A percentile compares a stretch with the other conserved stretches of the same genome.
Conservation (phyloP, 2,888 invertebrate genomes). For the Synergus itoensis region DNA sequence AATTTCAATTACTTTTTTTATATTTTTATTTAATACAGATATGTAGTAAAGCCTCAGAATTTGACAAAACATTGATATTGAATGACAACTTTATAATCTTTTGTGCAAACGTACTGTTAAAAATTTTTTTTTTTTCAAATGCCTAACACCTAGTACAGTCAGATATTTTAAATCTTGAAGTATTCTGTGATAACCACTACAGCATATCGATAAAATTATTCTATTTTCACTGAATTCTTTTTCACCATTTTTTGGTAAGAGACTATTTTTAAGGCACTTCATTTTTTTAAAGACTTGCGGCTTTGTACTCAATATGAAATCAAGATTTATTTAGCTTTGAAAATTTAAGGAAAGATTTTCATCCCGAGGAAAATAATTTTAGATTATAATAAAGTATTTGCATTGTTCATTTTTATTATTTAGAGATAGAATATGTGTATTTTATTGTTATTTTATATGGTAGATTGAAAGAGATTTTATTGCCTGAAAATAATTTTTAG, state of each 20-base stretch:
- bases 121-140: no score
- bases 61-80: not conserved
- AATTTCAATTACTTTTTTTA: no score
- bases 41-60: not conserved
- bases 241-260: not conserved
- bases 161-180: not conserved
- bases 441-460: not conserved
- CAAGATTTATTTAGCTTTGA: not conserved
- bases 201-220: constrained; percentile 11
- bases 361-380: not conserved
- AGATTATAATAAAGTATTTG: not conserved
- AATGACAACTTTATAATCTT: not conserved
- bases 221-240: not conserved
- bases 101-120: not conserved
- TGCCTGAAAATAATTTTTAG: not conserved
- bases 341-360: not conserved
- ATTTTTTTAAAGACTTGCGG: not conserved
- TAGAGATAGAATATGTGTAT: not conserved
- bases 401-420: not conserved
- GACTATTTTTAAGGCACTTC: not conserved
- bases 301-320: constrained; percentile 9
- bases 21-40: no score
- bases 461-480: not conserved
- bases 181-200: constrained; percentile 11
- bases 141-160: not conserved